Conservation (phyloP, 2,797 vertebrate genomes). For the Gastrophryne carolinensis region DNA sequence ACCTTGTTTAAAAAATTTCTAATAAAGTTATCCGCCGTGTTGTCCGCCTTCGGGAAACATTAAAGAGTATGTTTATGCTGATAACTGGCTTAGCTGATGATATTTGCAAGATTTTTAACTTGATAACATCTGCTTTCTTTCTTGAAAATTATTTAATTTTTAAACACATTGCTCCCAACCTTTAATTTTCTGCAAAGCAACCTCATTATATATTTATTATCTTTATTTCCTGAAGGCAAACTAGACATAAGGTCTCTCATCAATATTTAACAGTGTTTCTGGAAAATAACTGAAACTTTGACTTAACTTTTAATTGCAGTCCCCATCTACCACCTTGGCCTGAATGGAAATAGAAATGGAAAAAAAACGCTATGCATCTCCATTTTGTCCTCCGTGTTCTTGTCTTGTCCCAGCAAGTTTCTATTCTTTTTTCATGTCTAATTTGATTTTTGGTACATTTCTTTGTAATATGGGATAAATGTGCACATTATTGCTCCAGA, state of each 20-base stretch:
- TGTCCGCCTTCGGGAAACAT: conserved; percentile 3
- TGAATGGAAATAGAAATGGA: conserved; percentile 38
- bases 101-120: conserved; percentile 69
- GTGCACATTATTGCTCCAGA: conserved; percentile 40
- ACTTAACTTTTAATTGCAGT: conserved; percentile 75
- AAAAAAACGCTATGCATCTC: background rate
- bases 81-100: conserved; percentile 22
- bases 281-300: conserved; percentile 76
- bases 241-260: conserved; percentile 71
- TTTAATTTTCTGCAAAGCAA: conserved; percentile 79
- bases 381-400: background rate
- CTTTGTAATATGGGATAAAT: conserved; percentile 46
- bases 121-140: conserved; percentile 70
- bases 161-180: conserved; percentile 72
- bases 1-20: background rate
- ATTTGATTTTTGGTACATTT: conserved; percentile 40
- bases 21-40: background rate
- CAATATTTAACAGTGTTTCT: conserved; percentile 73
- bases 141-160: conserved; percentile 74
- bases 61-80: conserved; percentile 11
- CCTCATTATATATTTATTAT: conserved; percentile 75
- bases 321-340: conserved; percentile 48
- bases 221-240: conserved; percentile 72
- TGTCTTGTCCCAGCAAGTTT: conserved; percentile 5
- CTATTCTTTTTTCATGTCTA: conserved; percentile 42